These are phyloP conservation scores for Diaperis boleti DNA, from an alignment of 2,888 invertebrate genomes.

Conservation along the genomic window DNA sequence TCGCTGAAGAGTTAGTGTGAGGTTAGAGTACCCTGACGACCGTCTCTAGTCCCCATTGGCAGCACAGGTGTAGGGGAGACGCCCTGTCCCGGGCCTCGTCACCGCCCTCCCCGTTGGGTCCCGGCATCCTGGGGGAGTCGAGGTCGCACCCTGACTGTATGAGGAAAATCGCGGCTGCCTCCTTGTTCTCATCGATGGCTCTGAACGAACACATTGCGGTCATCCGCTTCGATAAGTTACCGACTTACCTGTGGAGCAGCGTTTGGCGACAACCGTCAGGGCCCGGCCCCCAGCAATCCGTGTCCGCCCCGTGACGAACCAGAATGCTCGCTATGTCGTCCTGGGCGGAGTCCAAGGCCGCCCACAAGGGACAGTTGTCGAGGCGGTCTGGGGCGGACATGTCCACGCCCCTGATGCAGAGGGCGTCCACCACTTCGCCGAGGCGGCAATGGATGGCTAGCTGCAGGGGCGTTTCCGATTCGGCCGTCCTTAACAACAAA, in stretches of 20 bases:
- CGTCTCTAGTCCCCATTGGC: constrained; percentile 91
- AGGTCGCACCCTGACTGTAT: constrained; percentile 88
- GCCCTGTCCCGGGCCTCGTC: constrained; percentile 85
- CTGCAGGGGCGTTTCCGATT: constrained; percentile 85
- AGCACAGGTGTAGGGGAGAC: constrained; percentile 90
- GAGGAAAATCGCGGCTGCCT: constrained; percentile 74
- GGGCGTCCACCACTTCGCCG: constrained; percentile 85
- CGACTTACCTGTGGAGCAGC: constrained; percentile 79
- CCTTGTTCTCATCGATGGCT: constrained; percentile 80
- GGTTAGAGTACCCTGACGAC: constrained; percentile 83
- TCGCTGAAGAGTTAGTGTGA: neutral
- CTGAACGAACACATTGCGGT: constrained; percentile 58
- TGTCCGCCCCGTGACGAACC: constrained; percentile 91
- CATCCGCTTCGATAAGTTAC: constrained; percentile 61
- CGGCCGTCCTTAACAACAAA: constrained; percentile 83
- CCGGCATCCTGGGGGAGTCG: constrained; percentile 82
- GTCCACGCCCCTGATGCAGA: constrained; percentile 88
- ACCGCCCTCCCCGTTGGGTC: constrained; percentile 81
- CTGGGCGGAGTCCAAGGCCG: constrained; percentile 86
- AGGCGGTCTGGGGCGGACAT: constrained; percentile 79
- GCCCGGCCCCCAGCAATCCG: constrained; percentile 90
- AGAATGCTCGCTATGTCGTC: constrained; percentile 89
- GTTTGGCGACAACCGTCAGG: constrained; percentile 89
- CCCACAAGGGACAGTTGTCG: constrained; percentile 83
- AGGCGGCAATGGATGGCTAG: constrained; percentile 88